Evolutionary conservation across 2,797 vertebrate species (phyloP), one percentile per base, ranked within the genome.

Genomic region (Betta splendens): DNA sequence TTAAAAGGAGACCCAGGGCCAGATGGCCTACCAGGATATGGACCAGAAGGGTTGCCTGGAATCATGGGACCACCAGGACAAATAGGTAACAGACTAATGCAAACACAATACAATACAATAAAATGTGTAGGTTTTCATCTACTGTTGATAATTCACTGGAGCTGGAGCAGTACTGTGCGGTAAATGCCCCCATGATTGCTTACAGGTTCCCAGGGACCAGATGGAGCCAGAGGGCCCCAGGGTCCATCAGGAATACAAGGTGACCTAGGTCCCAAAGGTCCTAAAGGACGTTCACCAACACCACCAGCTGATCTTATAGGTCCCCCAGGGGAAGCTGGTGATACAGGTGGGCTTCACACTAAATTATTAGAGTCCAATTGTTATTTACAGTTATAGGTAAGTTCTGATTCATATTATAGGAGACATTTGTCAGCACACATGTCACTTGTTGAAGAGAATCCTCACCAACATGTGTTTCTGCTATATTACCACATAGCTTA

Each of bases 1-100:
- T 23, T 10, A 1, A 74, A 31, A 69, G 89, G 89, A 77, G 75
- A 88, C 13, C 70, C 53, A 63, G 89, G 89, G 51, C 75, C 50
- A 55, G 71, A 87, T 20, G 88, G 87, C 1, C 10, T 22, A 28
- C 43, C 77, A 29, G 59, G 47, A 49, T 50, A 50, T 39, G 85
- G 85, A 42, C 48, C n/a, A 50, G 21, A 45, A 2, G 89, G 89
- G 51, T 39, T 61, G 3, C 51, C 70, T 72, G 88, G 90, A 64
- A 29, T 3, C 51, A 1, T 1, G 31, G 89, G 90, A 54, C 58
- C 49, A 43, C 81, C 79, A 17, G 90, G 90, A 8, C 59, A 45
- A 60, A 81, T 32, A 72, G 89, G 89, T 88, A 62, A 49, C 5
- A 62, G n/a, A 48, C 11, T 33, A 5, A 68, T 4, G 7, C 2